Evolutionary conservation across 2,888 invertebrate species (phyloP).

Genomic region (Monochamus alternatus): DNA sequence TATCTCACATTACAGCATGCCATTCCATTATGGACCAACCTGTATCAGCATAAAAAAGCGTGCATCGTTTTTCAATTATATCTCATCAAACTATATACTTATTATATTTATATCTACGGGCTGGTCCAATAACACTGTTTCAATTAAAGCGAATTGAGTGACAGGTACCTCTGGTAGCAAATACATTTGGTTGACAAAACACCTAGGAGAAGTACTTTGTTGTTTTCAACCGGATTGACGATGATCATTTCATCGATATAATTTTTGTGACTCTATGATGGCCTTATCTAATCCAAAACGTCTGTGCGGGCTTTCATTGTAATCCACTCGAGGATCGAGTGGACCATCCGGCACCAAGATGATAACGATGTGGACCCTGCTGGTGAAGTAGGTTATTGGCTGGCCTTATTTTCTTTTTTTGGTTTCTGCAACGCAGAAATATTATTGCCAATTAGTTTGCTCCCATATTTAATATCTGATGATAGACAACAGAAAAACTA

Average conservation of each 20-base stretch:
- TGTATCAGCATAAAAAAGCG: too few species aligned
- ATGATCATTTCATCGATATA: slow-evolving; percentile 1
- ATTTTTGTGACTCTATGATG: slow-evolving; percentile 1
- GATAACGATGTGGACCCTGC: slow-evolving; percentile 8
- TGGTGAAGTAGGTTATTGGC: slow-evolving; percentile 22
- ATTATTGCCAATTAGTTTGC: background rate
- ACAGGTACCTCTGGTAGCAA: background rate
- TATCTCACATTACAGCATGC: too few species aligned
- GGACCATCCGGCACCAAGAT: slow-evolving; percentile 26
- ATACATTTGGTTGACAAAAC: background rate
- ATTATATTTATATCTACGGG: background rate
- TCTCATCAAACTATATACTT: too few species aligned
- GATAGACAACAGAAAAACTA: background rate
- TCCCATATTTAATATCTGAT: background rate
- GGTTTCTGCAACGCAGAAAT: background rate
- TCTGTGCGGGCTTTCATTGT: slow-evolving; percentile 20
- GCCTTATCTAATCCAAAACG: slow-evolving; percentile 25
- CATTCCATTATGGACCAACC: too few species aligned
- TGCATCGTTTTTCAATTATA: too few species aligned
- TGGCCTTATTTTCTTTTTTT: background rate
- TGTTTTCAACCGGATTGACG: background rate
- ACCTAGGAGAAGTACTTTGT: slow-evolving; percentile 14
- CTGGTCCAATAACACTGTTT: background rate
- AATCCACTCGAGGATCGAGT: slow-evolving; percentile 25
- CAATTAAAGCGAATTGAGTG: background rate